These are phyloP conservation scores for Bambusicola thoracicus DNA, from an alignment of 2,113 vertebrate genomes.

Conservation along the genomic window DNA sequence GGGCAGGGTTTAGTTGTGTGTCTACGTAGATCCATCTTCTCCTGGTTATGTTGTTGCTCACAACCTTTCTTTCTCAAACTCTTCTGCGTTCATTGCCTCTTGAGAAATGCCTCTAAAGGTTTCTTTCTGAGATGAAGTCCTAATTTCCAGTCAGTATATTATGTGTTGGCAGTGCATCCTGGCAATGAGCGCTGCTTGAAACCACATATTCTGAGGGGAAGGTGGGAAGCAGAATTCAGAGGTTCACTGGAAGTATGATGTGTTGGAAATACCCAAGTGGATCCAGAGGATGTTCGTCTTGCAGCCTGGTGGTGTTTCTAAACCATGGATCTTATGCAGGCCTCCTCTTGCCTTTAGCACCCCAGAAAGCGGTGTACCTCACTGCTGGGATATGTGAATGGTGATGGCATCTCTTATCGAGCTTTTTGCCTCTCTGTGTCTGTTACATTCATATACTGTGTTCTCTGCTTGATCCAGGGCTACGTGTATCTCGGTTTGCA, in stretches of 20 bases:
- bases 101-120: neutral
- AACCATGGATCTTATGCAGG: neutral
- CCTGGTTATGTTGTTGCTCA: neutral
- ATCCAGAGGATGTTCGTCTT: neutral
- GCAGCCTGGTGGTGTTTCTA: neutral
- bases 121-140: neutral
- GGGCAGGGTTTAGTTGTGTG: neutral
- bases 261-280: constrained; percentile 7
- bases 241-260: neutral
- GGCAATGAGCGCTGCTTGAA: constrained; percentile 27
- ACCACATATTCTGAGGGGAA: neutral
- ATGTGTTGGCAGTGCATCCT: constrained; percentile 21
- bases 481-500: neutral
- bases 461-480: neutral
- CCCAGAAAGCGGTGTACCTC: neutral
- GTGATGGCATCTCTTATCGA: neutral
- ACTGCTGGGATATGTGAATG: neutral
- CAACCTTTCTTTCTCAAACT: neutral
- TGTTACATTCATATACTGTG: neutral
- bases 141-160: constrained; percentile 46
- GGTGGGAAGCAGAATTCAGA: constrained; percentile 17
- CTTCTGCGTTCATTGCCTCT: neutral
- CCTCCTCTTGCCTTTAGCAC: neutral
- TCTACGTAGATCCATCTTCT: neutral
- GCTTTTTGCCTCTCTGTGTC: neutral